Percentiles rank a stretch among this genome's conserved stretches.
These are phyloP conservation scores for Thunnus albacares DNA, from an alignment of 2,797 vertebrate species.

Conservation along the genomic window DNA sequence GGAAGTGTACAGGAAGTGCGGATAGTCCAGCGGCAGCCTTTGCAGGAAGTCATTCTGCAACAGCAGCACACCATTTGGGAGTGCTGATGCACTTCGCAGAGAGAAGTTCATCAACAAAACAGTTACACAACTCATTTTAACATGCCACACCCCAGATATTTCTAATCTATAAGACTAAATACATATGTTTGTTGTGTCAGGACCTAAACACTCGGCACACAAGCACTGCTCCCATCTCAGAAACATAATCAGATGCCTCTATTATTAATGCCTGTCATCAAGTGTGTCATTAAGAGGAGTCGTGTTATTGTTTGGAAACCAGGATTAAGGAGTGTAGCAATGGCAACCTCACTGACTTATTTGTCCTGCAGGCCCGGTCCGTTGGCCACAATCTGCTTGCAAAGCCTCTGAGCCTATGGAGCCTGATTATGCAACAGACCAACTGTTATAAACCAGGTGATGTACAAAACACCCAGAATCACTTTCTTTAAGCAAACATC, in stretches of 20 bases:
- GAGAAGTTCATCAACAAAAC: constrained; percentile 56
- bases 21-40: constrained; percentile 52
- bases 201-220: background rate
- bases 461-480: constrained; percentile 11
- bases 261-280: constrained; percentile 9
- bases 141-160: background rate
- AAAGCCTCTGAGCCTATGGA: constrained; percentile 23
- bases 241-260: constrained; percentile 3
- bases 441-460: constrained; percentile 26
- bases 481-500: background rate
- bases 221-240: background rate
- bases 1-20: constrained; percentile 78
- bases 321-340: constrained; percentile 29
- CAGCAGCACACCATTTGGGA: constrained; percentile 66
- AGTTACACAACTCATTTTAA: constrained; percentile 27
- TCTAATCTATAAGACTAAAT: background rate
- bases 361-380: constrained; percentile 42
- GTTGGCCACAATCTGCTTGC: constrained; percentile 10
- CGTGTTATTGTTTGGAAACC: constrained; percentile 32
- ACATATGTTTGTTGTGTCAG: background rate
- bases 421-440: constrained; percentile 46
- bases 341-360: constrained; percentile 22
- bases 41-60: constrained; percentile 84
- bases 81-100: constrained; percentile 49
- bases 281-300: background rate